Evolutionary conservation across 1,140 invertebrate genomes (phyloP).

Genomic region (Musca vetustissima): DNA sequence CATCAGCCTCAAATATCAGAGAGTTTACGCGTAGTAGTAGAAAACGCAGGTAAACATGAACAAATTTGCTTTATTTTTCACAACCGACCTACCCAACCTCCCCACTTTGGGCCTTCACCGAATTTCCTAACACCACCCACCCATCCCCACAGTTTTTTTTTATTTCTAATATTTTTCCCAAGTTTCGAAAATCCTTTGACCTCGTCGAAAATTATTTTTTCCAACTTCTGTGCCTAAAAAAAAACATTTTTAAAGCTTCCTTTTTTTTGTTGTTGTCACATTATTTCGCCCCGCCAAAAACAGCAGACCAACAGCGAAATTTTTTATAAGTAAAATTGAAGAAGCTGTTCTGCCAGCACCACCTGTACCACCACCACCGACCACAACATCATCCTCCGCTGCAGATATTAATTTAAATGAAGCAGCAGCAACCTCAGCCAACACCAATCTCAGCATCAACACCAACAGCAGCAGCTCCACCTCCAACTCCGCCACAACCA

Average conservation of each 20-base stretch:
- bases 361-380: background rate
- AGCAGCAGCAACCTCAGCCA: too few species aligned
- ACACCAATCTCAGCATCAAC: background rate
- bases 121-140: background rate
- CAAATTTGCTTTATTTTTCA: background rate
- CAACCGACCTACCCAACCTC: too few species aligned
- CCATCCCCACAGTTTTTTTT: background rate
- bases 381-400: too few species aligned
- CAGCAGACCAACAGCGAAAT: conserved; percentile 28
- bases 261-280: background rate
- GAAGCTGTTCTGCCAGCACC: background rate
- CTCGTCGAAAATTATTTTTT: too few species aligned
- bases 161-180: background rate
- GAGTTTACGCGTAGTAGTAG: conserved; percentile 7
- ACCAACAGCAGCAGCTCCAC: conserved; percentile 1
- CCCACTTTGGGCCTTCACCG: too few species aligned
- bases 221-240: too few species aligned
- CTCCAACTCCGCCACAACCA: background rate
- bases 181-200: too few species aligned
- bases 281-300: too few species aligned
- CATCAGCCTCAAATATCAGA: background rate
- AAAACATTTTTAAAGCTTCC: too few species aligned
- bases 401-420: too few species aligned
- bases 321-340: conserved; percentile 1
- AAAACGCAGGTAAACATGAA: conserved; percentile 13